Evolutionary conservation across 2,888 invertebrate genomes (phyloP).

Genomic region (Drosophila subsilvestris): DNA sequence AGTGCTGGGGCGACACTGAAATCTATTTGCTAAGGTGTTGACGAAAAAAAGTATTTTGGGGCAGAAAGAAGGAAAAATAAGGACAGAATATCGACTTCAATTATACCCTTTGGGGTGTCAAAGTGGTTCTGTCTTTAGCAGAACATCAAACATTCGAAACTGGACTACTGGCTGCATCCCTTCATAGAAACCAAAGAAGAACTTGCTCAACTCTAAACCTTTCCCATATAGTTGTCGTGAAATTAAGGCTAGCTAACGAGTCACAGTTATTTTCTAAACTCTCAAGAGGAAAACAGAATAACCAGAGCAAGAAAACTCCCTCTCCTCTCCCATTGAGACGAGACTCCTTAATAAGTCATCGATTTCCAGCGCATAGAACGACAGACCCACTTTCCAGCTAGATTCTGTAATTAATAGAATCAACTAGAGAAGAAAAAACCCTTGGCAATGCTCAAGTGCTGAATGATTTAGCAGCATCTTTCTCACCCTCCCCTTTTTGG

Average conservation of each 20-base stretch:
- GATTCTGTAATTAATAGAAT: slow-evolving; percentile 65
- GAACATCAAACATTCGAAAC: neutral
- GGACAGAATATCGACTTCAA: neutral
- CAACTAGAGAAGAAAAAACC: slow-evolving; percentile 33
- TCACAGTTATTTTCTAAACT: neutral
- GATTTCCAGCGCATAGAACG: slow-evolving; percentile 13
- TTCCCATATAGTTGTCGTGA: neutral
- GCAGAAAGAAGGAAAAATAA: neutral
- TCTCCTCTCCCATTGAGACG: slow-evolving; percentile 15
- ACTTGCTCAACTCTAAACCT: neutral
- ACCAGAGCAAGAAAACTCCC: neutral
- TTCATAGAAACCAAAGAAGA: too few species aligned
- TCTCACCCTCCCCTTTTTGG: neutral
- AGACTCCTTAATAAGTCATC: slow-evolving; percentile 50
- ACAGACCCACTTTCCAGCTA: slow-evolving; percentile 26
- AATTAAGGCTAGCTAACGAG: neutral
- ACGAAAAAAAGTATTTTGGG: slow-evolving; percentile 47
- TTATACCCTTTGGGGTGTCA: neutral
- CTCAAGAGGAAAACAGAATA: neutral
- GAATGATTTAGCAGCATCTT: slow-evolving; percentile 69
- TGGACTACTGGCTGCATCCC: neutral
- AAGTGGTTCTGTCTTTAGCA: too few species aligned
- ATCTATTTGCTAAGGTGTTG: slow-evolving; percentile 76
- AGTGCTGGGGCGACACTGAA: slow-evolving; percentile 72
- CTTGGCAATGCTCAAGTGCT: slow-evolving; percentile 62